Conservation (phyloP, 2,797 vertebrate species). For the Macroramphosus scolopax region DNA sequence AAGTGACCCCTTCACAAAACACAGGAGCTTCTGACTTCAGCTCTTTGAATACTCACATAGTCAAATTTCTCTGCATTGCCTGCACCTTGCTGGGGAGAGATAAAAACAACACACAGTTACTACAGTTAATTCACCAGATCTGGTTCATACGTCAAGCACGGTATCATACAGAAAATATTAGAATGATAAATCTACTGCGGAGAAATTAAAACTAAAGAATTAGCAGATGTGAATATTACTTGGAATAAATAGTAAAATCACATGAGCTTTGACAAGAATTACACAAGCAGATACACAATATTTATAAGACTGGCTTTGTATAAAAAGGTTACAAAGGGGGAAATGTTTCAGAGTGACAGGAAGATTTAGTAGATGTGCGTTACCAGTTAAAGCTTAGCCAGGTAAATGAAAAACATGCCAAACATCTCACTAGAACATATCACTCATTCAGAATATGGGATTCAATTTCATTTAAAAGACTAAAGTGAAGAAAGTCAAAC, state of each 20-base stretch:
- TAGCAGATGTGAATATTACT: constrained; percentile 35
- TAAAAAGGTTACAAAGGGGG: constrained; percentile 38
- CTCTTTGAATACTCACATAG: constrained; percentile 84
- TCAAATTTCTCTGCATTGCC: constrained; percentile 98
- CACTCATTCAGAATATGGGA: constrained; percentile 2
- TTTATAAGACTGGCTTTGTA: constrained; percentile 38
- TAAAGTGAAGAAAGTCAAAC: constrained; percentile 3
- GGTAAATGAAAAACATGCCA: constrained; percentile 30
- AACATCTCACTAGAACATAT: constrained; percentile 9
- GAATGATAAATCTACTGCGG: constrained; percentile 40
- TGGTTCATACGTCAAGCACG: constrained; percentile 31
- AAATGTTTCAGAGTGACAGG: constrained; percentile 34
- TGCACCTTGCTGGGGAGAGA: constrained; percentile 84
- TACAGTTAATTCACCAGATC: not conserved
- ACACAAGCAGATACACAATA: constrained; percentile 27
- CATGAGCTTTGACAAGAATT: constrained; percentile 36
- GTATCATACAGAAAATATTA: constrained; percentile 16
- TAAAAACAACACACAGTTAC: constrained; percentile 33
- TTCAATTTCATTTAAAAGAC: constrained; percentile 1
- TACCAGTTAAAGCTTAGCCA: constrained; percentile 28
- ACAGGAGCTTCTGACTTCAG: too few species aligned
- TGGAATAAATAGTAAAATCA: constrained; percentile 36
- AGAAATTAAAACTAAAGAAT: constrained; percentile 46
- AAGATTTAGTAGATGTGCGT: constrained; percentile 50
- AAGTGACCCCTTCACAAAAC: too few species aligned